A percentile compares a stretch with the other conserved stretches of the same genome.
phyloP scores from a whole-genome alignment of 2,113 vertebrate genomes.

The Aix galericulata region DNA sequence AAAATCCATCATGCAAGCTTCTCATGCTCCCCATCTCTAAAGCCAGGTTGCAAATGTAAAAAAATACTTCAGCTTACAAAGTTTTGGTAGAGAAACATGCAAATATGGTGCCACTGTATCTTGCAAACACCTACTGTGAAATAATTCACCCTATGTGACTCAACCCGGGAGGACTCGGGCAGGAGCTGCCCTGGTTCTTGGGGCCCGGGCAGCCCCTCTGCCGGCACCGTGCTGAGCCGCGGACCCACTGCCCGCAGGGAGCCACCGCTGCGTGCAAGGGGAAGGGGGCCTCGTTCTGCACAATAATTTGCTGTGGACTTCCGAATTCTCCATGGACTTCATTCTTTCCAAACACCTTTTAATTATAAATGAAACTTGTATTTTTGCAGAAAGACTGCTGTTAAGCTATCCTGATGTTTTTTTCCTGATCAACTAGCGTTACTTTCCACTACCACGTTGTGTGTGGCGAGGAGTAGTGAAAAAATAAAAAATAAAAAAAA shows the following conservation, averaged over 20 bases:
- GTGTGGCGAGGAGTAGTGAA: neutral
- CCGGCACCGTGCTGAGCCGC: no score
- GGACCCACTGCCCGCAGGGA: neutral
- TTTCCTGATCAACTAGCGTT: conserved; percentile 4
- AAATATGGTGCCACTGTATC: neutral
- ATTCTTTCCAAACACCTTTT: conserved; percentile 6
- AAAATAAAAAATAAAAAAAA: neutral
- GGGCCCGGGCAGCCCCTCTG: neutral
- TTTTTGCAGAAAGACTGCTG: conserved; percentile 38
- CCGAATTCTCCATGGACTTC: neutral
- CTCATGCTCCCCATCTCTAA: neutral
- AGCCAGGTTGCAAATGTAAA: neutral
- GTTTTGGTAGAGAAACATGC: neutral
- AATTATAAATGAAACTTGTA: conserved; percentile 26
- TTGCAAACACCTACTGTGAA: neutral
- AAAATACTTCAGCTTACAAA: neutral
- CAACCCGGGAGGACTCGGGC: neutral
- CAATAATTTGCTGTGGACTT: neutral
- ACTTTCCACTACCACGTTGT: conserved; percentile 35
- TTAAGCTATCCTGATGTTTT: conserved; percentile 22
- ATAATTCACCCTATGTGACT: neutral
- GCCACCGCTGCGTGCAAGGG: no score
- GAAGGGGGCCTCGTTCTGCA: no score
- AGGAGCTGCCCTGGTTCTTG: fast-evolving
- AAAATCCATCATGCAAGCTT: neutral